These are phyloP conservation scores for Hexactinellida sp. DNA, from an alignment of 37 sponge, comb jelly and placozoan genomes.

Conservation along the genomic window DNA sequence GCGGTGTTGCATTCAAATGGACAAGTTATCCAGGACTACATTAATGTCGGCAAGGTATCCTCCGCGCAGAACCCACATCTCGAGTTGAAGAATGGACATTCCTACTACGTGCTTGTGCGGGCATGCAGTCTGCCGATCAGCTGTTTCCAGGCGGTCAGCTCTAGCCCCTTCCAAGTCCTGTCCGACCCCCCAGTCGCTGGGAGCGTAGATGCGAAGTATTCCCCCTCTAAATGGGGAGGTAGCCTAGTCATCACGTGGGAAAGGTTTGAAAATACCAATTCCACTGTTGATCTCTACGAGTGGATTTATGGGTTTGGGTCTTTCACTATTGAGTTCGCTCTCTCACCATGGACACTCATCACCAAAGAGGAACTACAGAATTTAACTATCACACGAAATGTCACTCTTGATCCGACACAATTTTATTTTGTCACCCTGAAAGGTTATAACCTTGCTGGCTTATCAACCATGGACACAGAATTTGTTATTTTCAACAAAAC, in stretches of 20 bases:
- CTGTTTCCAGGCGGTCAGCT: neutral
- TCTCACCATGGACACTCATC: neutral
- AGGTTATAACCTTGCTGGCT: neutral
- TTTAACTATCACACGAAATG: neutral
- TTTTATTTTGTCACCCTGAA: neutral
- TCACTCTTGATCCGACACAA: neutral
- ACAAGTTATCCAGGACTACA: neutral
- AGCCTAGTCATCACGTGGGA: neutral
- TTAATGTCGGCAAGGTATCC: neutral
- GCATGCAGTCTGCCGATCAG: neutral
- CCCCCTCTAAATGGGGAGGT: neutral
- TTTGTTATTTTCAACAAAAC: neutral
- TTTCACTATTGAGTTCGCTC: neutral
- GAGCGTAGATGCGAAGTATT: neutral
- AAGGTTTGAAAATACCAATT: neutral
- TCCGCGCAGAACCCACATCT: neutral
- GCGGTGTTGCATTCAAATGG: constrained; percentile 20
- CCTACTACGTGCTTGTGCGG: neutral
- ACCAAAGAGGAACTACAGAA: neutral
- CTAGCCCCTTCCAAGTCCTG: neutral
- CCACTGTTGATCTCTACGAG: neutral
- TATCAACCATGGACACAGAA: neutral
- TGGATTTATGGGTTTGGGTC: neutral
- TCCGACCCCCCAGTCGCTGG: neutral
- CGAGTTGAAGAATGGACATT: neutral